Evolutionary conservation across 2,888 invertebrate species (phyloP).

Genomic region (Lycaena phlaeas): DNA sequence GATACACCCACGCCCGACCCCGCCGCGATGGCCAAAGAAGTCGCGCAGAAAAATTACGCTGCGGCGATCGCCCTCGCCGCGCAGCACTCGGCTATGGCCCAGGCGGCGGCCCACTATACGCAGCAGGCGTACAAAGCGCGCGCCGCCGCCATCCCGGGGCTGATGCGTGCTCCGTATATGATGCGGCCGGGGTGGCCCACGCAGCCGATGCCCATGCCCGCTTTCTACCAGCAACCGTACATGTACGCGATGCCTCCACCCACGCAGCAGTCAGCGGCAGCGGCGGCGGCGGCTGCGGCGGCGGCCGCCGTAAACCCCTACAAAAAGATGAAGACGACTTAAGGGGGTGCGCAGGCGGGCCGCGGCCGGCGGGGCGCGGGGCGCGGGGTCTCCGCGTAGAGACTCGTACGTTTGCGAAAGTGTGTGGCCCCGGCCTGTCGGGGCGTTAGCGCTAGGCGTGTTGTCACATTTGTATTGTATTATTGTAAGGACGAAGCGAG

Average conservation of each 20-base stretch:
- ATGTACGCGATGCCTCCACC: constrained; percentile 69
- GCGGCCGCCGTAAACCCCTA: constrained; percentile 81
- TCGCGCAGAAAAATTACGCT: constrained; percentile 87
- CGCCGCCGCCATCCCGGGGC: constrained; percentile 67
- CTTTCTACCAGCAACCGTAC: constrained; percentile 65
- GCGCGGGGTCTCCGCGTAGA: constrained; percentile 69
- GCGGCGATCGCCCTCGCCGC: constrained; percentile 74
- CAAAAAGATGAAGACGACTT: constrained; percentile 93
- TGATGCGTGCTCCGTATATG: constrained; percentile 57
- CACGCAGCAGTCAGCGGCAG: constrained; percentile 50
- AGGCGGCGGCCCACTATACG: constrained; percentile 57
- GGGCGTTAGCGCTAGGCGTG: constrained; percentile 67
- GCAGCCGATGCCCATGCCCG: constrained; percentile 62
- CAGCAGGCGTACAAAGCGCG: constrained; percentile 81
- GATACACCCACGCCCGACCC: constrained; percentile 61
- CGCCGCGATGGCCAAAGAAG: constrained; percentile 83
- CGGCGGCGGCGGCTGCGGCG: constrained; percentile 55
- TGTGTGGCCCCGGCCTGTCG: constrained; percentile 64
- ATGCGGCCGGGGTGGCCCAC: constrained; percentile 58
- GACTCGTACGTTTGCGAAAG: constrained; percentile 64
- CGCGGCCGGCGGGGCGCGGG: constrained; percentile 59
- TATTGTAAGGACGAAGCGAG: constrained; percentile 67
- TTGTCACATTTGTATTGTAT: constrained; percentile 72
- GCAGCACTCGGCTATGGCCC: constrained; percentile 53
- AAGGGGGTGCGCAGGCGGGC: constrained; percentile 43